Conservation (phyloP, 53 echinoderm and acorn worm species). For the Crossaster papposus region DNA sequence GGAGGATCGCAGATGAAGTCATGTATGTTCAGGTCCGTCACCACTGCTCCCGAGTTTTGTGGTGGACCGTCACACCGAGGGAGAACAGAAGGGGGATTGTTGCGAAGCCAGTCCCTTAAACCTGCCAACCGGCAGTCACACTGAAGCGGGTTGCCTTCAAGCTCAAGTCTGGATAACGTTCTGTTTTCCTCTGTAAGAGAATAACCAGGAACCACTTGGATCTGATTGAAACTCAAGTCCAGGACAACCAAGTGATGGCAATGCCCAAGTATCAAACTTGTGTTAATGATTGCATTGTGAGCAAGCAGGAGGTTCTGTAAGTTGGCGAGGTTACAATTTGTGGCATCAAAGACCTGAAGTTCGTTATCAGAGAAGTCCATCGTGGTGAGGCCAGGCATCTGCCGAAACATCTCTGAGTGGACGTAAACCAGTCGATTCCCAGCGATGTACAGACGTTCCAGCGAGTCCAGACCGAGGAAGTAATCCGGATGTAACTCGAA, state of each 20-base stretch:
- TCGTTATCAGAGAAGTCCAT: conserved; percentile 27
- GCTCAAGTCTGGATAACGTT: not conserved
- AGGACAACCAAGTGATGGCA: not conserved
- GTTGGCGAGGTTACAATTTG: not conserved
- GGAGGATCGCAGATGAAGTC: conserved; percentile 13
- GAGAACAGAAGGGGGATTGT: not conserved
- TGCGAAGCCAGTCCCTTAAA: conserved; percentile 55
- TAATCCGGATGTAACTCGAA: conserved; percentile 23
- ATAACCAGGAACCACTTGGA: not conserved
- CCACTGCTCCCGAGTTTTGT: not conserved
- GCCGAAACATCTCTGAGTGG: not conserved
- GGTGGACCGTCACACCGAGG: conserved; percentile 22
- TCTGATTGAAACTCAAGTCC: conserved; percentile 7
- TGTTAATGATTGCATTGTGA: not conserved
- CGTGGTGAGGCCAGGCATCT: not conserved
- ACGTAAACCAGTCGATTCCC: conserved; percentile 11
- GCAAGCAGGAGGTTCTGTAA: not conserved
- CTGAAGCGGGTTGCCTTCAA: conserved; percentile 62
- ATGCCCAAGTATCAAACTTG: not conserved
- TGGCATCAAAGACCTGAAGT: not conserved
- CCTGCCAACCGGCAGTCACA: conserved; percentile 77
- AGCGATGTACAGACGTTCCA: conserved; percentile 14
- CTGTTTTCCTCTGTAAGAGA: not conserved
- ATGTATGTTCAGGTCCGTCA: not conserved
- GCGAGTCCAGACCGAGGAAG: conserved; percentile 22